Evolutionary conservation across 2,113 vertebrate species (phyloP).

Genomic region (Trematomus loennbergii): DNA sequence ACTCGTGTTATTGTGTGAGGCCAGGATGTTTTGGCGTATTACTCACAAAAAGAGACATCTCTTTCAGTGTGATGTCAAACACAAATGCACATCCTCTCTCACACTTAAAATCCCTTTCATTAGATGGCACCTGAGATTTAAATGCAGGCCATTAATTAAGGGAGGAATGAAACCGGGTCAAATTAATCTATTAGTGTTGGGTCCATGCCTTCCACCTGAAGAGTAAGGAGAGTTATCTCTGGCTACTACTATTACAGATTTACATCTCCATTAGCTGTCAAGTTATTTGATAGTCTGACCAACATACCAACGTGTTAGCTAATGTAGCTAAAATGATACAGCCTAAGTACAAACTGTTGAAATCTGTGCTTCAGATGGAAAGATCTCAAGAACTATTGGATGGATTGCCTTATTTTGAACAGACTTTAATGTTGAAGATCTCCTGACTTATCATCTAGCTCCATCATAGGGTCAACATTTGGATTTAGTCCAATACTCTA

Average conservation of each 20-base stretch:
- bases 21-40: background rate
- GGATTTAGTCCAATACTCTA: too few relatives aligned
- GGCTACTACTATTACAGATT: constrained; percentile 12
- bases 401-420: too few relatives aligned
- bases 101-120: background rate
- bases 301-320: background rate
- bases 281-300: background rate
- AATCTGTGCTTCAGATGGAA: too few relatives aligned
- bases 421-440: too few relatives aligned
- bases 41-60: background rate
- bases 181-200: background rate
- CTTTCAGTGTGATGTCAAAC: background rate
- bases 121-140: background rate
- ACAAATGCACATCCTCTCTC: background rate
- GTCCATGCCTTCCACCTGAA: background rate
- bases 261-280: constrained; percentile 33
- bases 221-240: constrained; percentile 11
- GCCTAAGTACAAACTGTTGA: background rate
- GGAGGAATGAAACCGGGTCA: background rate
- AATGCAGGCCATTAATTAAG: background rate
- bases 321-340: background rate
- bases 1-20: background rate
- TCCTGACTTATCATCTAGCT: too few relatives aligned
- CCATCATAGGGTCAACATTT: too few relatives aligned
- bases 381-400: too few relatives aligned